A percentile compares a stretch with the other conserved stretches of the same genome.
Evolutionary conservation across 2,113 vertebrate genomes (phyloP).

Genomic region (Furnarius figulus): DNA sequence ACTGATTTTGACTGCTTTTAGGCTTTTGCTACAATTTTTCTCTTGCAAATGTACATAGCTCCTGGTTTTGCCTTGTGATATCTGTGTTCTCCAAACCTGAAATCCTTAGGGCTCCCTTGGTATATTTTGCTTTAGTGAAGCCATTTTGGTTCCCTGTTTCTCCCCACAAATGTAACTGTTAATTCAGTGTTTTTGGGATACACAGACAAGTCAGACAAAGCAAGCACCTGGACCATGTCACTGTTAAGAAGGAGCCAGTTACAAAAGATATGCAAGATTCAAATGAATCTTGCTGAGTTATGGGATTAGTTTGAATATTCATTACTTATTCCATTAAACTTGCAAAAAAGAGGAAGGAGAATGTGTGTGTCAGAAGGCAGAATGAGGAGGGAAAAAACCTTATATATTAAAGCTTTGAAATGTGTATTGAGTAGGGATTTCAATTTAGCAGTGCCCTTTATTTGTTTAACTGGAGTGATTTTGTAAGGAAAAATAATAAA

Average conservation of each 20-base stretch:
- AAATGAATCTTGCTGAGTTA: neutral
- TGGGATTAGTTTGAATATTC: neutral
- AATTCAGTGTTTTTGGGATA: neutral
- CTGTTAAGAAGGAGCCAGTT: neutral
- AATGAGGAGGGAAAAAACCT: rapidly evolving
- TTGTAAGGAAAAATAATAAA: neutral
- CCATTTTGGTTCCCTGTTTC: neutral
- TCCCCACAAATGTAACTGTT: rapidly evolving
- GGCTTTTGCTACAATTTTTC: neutral
- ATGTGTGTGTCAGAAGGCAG: neutral
- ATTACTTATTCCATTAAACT: neutral
- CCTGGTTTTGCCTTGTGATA: neutral
- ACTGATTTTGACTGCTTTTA: neutral
- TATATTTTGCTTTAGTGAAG: neutral
- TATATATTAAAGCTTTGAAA: neutral
- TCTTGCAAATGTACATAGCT: neutral
- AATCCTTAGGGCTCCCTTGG: neutral
- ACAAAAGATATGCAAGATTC: neutral
- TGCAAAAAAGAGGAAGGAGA: neutral
- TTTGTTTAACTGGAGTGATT: neutral
- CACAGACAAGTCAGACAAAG: neutral
- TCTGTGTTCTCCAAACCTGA: neutral
- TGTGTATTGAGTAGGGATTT: neutral
- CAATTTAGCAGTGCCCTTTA: neutral
- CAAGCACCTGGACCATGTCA: neutral